Conservation (phyloP, 2,888 invertebrate species). For the Alsophila aescularia region DNA sequence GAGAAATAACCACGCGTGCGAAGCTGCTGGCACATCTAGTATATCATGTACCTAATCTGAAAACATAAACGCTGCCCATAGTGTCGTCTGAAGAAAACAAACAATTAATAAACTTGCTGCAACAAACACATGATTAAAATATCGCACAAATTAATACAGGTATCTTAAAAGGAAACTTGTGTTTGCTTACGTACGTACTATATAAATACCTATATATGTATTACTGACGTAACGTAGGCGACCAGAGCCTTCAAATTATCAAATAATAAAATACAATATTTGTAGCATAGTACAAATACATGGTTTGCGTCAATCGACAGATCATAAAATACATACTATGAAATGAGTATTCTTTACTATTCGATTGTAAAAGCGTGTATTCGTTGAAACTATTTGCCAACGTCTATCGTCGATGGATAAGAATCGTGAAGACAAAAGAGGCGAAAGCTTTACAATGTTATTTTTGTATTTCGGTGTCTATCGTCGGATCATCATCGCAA, state of each 20-base stretch:
- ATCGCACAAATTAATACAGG: background rate
- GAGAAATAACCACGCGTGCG: too few species aligned
- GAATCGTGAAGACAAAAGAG: conserved; percentile 11
- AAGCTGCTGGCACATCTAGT: too few species aligned
- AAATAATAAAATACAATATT: conserved; percentile 47
- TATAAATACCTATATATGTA: background rate
- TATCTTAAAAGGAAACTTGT: too few species aligned
- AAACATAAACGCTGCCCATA: too few species aligned
- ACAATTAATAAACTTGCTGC: too few species aligned
- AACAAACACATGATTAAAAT: too few species aligned
- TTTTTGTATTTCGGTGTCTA: conserved; percentile 14
- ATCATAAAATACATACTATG: conserved; percentile 32
- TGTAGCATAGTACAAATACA: conserved; percentile 37
- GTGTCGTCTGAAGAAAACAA: too few species aligned
- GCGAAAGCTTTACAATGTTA: conserved; percentile 22
- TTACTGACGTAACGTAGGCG: conserved; percentile 6
- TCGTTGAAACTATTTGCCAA: conserved; percentile 33
- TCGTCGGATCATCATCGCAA: background rate
- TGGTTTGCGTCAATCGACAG: conserved; percentile 44
- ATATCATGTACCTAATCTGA: too few species aligned
- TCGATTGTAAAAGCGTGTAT: conserved; percentile 38
- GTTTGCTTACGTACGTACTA: too few species aligned
- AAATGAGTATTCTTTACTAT: conserved; percentile 13
- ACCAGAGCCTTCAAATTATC: conserved; percentile 42
- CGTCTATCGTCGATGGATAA: conserved; percentile 26